phyloP scores from a whole-genome alignment of 2,113 vertebrate genomes.

The Albula goreensis region DNA sequence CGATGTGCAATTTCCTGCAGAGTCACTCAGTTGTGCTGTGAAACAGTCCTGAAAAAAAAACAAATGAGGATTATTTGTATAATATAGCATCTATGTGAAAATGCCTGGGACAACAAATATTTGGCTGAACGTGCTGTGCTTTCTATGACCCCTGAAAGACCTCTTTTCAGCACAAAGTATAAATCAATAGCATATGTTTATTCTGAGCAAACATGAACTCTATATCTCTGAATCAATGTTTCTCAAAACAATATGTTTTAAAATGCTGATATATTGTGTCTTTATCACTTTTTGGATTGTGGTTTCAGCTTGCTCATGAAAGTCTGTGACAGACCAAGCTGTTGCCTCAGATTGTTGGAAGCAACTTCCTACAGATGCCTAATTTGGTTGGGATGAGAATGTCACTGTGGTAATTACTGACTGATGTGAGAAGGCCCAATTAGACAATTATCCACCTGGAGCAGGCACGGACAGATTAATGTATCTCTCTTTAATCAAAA shows the following conservation, averaged over 20 bases:
- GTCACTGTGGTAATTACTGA: not conserved
- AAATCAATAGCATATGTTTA: no score
- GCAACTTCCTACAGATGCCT: conserved; percentile 1
- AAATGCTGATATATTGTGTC: no score
- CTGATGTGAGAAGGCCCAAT: not conserved
- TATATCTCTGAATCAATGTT: no score
- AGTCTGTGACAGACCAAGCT: not conserved
- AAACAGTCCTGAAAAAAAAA: not conserved
- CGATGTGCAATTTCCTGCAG: not conserved
- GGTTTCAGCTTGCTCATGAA: not conserved
- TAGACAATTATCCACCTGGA: not conserved
- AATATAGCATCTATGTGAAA: not conserved
- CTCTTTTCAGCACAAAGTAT: no score
- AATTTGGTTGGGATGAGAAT: not conserved
- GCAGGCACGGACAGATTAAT: not conserved
- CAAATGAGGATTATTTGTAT: not conserved
- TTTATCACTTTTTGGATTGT: not conserved
- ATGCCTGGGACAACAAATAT: not conserved
- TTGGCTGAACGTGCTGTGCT: not conserved
- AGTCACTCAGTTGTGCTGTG: not conserved
- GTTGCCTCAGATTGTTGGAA: not conserved
- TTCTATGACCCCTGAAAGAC: not conserved
- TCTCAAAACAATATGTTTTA: no score
- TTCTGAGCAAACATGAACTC: no score
- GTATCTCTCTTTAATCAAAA: not conserved